Base-by-base conservation (phyloP, 2,888 invertebrate genomes). In the Isoperla grammatica region DNA sequence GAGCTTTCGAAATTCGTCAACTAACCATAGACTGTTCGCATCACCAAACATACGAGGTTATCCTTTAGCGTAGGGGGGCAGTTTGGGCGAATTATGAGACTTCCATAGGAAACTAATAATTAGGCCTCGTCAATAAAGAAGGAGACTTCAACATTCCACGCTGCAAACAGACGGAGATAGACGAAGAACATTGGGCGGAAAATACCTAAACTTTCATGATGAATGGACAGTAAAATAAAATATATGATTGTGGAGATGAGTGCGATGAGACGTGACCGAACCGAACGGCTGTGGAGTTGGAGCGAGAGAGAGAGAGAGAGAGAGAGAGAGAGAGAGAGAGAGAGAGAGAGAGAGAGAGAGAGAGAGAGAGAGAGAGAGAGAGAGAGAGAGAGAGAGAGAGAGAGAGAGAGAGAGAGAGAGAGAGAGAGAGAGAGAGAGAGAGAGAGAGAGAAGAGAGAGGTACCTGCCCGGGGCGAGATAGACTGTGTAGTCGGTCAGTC, bases 401-500 rank as follows among this genome's bases (percentile, higher is more conserved):
- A 29, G 29, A 6, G 4, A 29, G 29, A 29, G 29, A 4, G 29
- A 29, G 29, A 29, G 29, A 29, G 37, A 53, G 11, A 9, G 40
- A 37, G 53, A 37, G 53, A 53, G 53, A n/a, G n/a, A n/a, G n/a
- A n/a, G n/a, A n/a, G n/a, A 12, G 22, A 15, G 35, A 48, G 48
- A 23, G 15, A 17, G 22, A n/a, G 12, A 29, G 57, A 35, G 6
- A 12, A 6, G 15, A 29, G 39, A 37, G 39, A 23, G 39, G 29
- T 13, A 42, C 19, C 9, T 39, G 53, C 53, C 53, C 2, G 37
- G 19, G 53, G 53, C 53, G 37, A 37, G 39, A 37, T 53, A 8
- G 22, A 11, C 35, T 19, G 12, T 22, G 13, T 23, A 50, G 42
- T 58, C 58, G 58, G 58, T 58, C 58, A 58, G 37, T 58, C 53